These are phyloP conservation scores for Coregonus clupeaformis DNA, from an alignment of 2,113 vertebrate genomes.

Conservation along the genomic window DNA sequence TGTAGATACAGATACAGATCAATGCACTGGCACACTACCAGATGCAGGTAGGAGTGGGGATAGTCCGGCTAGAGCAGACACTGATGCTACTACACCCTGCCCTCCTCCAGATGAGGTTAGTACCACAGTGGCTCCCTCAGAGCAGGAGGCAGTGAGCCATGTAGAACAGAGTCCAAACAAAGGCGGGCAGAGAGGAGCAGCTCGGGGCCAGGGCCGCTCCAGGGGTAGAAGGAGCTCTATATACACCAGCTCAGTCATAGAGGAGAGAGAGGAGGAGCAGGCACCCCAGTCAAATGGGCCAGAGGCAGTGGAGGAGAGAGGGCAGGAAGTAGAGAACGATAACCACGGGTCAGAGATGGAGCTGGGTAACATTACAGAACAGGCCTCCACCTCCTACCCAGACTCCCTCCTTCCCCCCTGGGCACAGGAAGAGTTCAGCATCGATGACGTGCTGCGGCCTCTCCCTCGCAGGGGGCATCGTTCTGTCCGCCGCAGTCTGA, in stretches of 20 bases:
- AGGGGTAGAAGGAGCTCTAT: too few relatives aligned
- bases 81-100: too few relatives aligned
- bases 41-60: not conserved
- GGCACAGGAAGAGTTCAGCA: constrained; percentile 65
- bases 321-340: not conserved
- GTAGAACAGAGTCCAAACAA: too few relatives aligned
- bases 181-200: not conserved
- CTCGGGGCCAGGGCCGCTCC: not conserved
- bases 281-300: not conserved
- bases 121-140: too few relatives aligned
- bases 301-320: not conserved
- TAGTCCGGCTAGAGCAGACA: constrained; percentile 4
- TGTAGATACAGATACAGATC: not conserved
- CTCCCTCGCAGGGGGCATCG: constrained; percentile 52
- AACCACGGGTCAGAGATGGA: not conserved
- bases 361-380: not conserved
- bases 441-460: constrained; percentile 71
- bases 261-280: not conserved
- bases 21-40: not conserved
- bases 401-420: constrained; percentile 49
- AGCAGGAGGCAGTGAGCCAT: too few relatives aligned
- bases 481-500: constrained; percentile 74
- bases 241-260: too few relatives aligned
- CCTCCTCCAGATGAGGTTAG: too few relatives aligned
- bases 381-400: not conserved